phyloP scores from a whole-genome alignment of 1,140 invertebrate genomes.

The Bombyx mori region DNA sequence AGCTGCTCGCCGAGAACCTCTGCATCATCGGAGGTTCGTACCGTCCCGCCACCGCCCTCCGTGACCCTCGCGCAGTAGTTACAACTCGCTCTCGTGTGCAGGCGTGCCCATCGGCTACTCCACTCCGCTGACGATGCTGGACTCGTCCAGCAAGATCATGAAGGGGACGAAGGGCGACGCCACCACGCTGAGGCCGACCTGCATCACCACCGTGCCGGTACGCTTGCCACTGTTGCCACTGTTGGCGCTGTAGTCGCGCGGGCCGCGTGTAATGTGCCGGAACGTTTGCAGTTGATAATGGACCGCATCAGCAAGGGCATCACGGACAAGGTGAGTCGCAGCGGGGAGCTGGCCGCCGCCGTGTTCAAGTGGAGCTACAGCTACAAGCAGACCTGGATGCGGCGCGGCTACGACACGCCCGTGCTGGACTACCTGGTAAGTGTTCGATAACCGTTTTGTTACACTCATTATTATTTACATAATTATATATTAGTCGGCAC shows the following conservation, averaged over 20 bases:
- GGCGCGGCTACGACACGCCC: conserved; percentile 87
- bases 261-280: background rate
- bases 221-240: conserved; percentile 27
- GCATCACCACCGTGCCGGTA: conserved; percentile 96
- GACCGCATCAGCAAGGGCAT: conserved; percentile 97
- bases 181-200: conserved; percentile 90
- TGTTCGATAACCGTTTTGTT: background rate
- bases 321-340: conserved; percentile 89
- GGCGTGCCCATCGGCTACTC: conserved; percentile 98
- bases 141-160: conserved; percentile 96
- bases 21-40: conserved; percentile 75
- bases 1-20: conserved; percentile 86
- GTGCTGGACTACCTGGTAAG: conserved; percentile 78
- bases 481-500: no score
- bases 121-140: conserved; percentile 94
- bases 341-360: conserved; percentile 80
- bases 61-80: background rate
- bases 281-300: conserved; percentile 82
- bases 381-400: conserved; percentile 91
- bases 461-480: background rate
- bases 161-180: conserved; percentile 93
- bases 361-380: conserved; percentile 93
- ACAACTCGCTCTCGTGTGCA: conserved; percentile 52
- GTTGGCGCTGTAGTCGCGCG: background rate
- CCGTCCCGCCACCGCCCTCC: background rate